Evolutionary conservation across 2,888 invertebrate species (phyloP).

Genomic region (Thysanoteuthis rhombus): DNA sequence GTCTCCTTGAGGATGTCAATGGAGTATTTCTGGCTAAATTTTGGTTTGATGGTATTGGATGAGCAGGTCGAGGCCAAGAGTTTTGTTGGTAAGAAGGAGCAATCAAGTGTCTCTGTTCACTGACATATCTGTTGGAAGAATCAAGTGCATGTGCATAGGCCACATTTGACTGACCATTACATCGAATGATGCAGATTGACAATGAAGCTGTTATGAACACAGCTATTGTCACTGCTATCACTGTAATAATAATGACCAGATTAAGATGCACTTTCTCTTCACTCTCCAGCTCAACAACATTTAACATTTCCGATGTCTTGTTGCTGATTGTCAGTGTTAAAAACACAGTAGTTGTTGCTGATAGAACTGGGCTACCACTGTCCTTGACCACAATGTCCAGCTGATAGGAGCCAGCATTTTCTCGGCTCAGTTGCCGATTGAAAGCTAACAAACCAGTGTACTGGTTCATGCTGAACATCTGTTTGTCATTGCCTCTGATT

Average conservation of each 20-base stretch:
- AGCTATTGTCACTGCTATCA: not conserved
- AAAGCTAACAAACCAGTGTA: slow-evolving; percentile 12
- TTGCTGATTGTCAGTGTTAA: not conserved
- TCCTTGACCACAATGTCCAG: not conserved
- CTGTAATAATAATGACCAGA: not conserved
- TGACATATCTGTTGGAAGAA: no score
- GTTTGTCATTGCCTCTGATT: not conserved
- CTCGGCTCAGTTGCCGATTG: not conserved
- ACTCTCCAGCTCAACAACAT: not conserved
- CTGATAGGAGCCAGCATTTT: not conserved
- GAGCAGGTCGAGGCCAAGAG: no score
- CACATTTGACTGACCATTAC: not conserved
- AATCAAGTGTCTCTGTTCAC: no score
- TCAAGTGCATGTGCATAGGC: no score
- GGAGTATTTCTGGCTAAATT: no score
- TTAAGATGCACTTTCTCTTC: not conserved
- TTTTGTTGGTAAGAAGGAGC: no score
- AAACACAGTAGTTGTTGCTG: not conserved
- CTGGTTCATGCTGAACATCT: not conserved
- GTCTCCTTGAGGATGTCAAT: no score
- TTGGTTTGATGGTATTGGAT: no score
- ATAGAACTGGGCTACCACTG: not conserved
- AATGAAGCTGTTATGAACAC: not conserved
- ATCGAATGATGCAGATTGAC: not conserved
- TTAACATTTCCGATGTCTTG: not conserved